Conservation (phyloP, 2,797 vertebrate species). For the Schizopygopsis pylzovi region DNA sequence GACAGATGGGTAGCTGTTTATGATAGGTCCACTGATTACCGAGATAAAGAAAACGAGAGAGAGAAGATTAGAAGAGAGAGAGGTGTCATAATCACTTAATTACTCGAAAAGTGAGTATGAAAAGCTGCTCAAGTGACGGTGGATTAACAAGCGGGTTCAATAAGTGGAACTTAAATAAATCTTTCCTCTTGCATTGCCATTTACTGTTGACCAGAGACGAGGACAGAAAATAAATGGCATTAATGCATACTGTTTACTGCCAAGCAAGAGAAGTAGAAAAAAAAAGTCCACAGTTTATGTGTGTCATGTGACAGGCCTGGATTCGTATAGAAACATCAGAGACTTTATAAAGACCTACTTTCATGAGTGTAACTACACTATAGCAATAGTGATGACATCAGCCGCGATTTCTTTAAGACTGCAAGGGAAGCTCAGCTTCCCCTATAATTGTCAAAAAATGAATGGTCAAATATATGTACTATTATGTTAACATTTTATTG, state of each 20-base stretch:
- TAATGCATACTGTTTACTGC: neutral
- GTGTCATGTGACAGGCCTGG: neutral
- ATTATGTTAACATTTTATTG: no score
- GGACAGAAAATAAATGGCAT: neutral
- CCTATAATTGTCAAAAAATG: no score
- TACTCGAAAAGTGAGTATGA: conserved; percentile 33
- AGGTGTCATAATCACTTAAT: conserved; percentile 45
- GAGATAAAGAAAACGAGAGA: conserved; percentile 32
- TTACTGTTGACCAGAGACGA: neutral
- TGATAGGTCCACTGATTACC: conserved; percentile 33
- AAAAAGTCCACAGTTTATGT: neutral
- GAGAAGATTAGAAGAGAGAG: conserved; percentile 10
- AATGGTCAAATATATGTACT: no score
- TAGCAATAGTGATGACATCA: no score
- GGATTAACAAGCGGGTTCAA: conserved; percentile 5
- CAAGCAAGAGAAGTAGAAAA: neutral
- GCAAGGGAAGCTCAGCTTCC: no score
- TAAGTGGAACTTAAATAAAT: neutral
- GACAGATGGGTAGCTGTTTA: conserved; percentile 14
- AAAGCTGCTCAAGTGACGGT: conserved; percentile 22
- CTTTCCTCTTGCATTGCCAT: neutral
- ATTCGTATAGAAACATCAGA: neutral
- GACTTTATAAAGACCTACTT: neutral
- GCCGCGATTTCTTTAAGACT: no score
- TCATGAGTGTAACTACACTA: neutral